Evolutionary conservation across 2,888 invertebrate genomes (phyloP), one percentile per base, ranked within the genome.

Genomic region (Dendrolimus pini): DNA sequence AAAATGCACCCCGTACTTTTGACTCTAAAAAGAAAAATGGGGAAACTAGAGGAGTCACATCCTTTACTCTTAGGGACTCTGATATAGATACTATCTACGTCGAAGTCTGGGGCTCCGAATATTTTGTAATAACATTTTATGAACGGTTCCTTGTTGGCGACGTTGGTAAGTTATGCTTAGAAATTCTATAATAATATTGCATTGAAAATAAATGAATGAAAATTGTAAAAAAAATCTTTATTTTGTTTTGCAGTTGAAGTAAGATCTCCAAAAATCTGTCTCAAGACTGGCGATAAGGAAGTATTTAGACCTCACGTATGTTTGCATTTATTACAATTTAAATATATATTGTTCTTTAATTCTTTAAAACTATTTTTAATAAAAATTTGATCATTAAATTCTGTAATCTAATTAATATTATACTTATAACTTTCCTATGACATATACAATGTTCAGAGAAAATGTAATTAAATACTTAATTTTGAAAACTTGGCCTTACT

Each of bases 31-130:
- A 89, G 72, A 89, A 91, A 75, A 89, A 82, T 65, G 86, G 85
- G 30, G 91, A 92, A 59, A 82, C 85, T 42, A 92, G 93, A 65
- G 94, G 93, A n/a, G 96, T 96, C 0, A 94, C 95, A 85, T 94
- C 93, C 58, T 95, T 96, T 64, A 96, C 96, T 0, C 64, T 96
- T 41, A 91, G 96, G 62, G 96, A 96, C 83, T 94, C 95, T 0
- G 88, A 92, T 14, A 77, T 92, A 1, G 94, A 95, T 75, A 93
- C 94, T 7, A 94, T 95, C 55, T 96, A 96, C 75, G 94, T 94
- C 13, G 94, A 94, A 61, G 94, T 93, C 62, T 96, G 96, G 96
- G 96, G 95, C 3, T 89, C 92, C 7, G 91, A 91, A 59, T 92
- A 93, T 63, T 93, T 90, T 69, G 87, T 95, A 18, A 86, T 91